Evolutionary conservation across 2,113 vertebrate genomes (phyloP), one percentile per base, ranked within the genome.

Genomic region (Clupea harengus): DNA sequence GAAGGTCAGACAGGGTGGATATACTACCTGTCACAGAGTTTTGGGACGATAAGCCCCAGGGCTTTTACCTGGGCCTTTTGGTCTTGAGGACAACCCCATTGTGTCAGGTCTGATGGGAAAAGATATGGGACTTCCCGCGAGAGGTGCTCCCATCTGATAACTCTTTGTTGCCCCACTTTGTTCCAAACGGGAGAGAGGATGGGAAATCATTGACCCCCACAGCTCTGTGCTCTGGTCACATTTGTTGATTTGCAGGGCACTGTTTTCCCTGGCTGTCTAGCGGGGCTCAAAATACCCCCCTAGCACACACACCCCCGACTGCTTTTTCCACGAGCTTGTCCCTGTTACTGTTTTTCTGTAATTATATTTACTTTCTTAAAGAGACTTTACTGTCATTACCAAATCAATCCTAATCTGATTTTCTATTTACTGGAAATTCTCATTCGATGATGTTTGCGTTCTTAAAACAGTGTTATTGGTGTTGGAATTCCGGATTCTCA

Each of bases 131-230:
- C 72, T 17, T 78, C 72, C 72, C 72, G 72, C 32, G 72, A 78
- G 72, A 15, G 72, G 25, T 78, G 72, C 72, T 39, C 72, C 72
- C 72, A 78, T 78, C 72, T 78, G 72, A 78, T 78, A 78, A 15
- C 72, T 78, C 72, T 18, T 78, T 78, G 72, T 78, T 32, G 72
- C 25, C 72, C 28, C 72, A 32, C 72, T 78, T 78, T 78, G 72
- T 78, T 28, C 28, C 32, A 78, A 39, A 78, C 72, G 15, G 72
- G 72, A 78, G 72, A 78, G 72, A 39, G 72, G 72, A 78, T 78
- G 72, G 72, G 72, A 78, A 78, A 78, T 44, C 72, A 44, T 78
- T 78, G 72, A 78, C 72, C 72, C 67, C 10, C 13, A 5, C 11
- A 32, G 32, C 72, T 32, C 72, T 78, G 72, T 6, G 25, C 28